phyloP scores from a whole-genome alignment of 2,797 vertebrate genomes.

The Crocidura indochinensis region DNA sequence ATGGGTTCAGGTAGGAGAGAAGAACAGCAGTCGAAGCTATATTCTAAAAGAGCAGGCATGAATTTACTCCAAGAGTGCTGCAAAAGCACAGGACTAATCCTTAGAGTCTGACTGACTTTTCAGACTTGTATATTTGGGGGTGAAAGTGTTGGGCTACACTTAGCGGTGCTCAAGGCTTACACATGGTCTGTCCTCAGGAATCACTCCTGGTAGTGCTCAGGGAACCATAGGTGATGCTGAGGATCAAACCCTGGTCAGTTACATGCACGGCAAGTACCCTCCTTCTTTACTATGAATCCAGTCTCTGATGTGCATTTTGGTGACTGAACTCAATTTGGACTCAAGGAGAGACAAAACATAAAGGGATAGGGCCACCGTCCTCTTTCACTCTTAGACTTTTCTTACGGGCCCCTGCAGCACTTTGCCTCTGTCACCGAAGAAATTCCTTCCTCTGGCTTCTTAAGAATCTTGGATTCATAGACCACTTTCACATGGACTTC shows the following conservation, averaged over 20 bases:
- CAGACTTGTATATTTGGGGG: not conserved
- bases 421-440: not conserved
- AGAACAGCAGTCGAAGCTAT: no score
- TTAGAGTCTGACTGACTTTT: not conserved
- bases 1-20: constrained; percentile 15
- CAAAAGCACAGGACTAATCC: not conserved
- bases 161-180: no score
- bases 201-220: no score
- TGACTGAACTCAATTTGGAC: not conserved
- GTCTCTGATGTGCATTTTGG: no score
- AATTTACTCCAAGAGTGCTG: not conserved
- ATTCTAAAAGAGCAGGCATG: not conserved
- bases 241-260: no score
- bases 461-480: not conserved
- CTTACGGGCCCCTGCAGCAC: not conserved
- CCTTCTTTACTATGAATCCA: no score
- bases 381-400: not conserved
- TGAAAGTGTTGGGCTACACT: not conserved
- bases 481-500: not conserved
- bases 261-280: no score
- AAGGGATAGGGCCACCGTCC: not conserved
- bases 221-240: no score
- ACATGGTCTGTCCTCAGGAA: no score
- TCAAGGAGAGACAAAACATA: not conserved
- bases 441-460: not conserved